These are phyloP conservation scores for Brachyrhaphis roseni DNA, from an alignment of 2,797 vertebrate species.

Conservation along the genomic window DNA sequence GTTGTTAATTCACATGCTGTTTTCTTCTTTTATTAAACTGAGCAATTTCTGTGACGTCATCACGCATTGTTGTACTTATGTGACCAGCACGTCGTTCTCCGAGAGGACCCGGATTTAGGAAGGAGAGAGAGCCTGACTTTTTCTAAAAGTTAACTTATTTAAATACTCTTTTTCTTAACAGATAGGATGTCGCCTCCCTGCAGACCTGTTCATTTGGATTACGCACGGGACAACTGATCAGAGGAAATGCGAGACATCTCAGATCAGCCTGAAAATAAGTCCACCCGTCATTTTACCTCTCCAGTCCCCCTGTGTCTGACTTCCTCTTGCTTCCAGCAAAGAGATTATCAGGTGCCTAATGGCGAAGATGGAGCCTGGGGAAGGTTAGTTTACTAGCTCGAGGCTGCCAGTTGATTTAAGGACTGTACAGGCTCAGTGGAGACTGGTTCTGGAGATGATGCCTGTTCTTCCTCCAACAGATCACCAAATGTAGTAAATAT, in stretches of 20 bases:
- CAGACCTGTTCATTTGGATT: constrained; percentile 60
- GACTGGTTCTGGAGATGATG: constrained; percentile 18
- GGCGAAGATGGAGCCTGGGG: constrained; percentile 50
- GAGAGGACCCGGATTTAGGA: no score
- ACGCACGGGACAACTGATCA: constrained; percentile 62
- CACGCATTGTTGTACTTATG: no score
- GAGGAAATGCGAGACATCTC: constrained; percentile 47
- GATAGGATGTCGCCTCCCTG: constrained; percentile 42
- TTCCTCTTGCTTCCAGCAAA: constrained; percentile 60
- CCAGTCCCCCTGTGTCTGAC: constrained; percentile 54
- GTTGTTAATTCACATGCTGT: no score
- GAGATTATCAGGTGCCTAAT: constrained; percentile 70
- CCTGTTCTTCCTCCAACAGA: not conserved
- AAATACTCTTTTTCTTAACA: no score
- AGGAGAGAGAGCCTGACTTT: no score
- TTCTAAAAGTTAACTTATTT: no score
- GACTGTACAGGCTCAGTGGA: constrained; percentile 2
- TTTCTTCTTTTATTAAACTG: no score
- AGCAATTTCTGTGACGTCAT: no score
- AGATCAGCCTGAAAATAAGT: constrained; percentile 43
- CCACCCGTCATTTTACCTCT: constrained; percentile 25
- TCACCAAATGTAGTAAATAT: not conserved
- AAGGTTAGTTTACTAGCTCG: constrained; percentile 57
- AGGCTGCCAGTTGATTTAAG: constrained; percentile 48
- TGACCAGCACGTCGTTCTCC: no score